These are phyloP conservation scores for Leptobrachium ailaonicum DNA, from an alignment of 2,113 vertebrate genomes.

Conservation along the genomic window DNA sequence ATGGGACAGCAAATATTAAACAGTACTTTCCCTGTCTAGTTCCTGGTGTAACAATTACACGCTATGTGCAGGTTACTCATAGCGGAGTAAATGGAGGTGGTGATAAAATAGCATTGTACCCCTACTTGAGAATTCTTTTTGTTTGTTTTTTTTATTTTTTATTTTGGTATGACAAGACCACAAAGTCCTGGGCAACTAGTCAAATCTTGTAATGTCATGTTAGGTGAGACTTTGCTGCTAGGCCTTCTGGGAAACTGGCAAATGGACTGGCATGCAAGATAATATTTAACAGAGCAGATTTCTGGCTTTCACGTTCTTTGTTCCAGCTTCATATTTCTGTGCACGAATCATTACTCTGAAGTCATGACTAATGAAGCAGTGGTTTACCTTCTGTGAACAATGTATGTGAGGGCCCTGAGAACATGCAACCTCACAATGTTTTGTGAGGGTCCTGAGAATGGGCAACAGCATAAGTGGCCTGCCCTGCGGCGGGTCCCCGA, in stretches of 20 bases:
- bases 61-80: background rate
- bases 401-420: too few species aligned
- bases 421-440: too few species aligned
- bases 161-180: background rate
- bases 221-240: constrained; percentile 55
- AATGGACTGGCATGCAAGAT: constrained; percentile 62
- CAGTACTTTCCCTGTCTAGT: too few species aligned
- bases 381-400: too few species aligned
- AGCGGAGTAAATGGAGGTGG: background rate
- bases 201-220: constrained; percentile 55
- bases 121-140: background rate
- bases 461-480: too few species aligned
- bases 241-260: constrained; percentile 69
- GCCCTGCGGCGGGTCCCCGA: too few species aligned
- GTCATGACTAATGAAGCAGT: too few species aligned
- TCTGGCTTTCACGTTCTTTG: constrained; percentile 69
- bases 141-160: background rate
- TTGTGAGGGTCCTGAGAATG: too few species aligned
- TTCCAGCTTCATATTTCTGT: constrained; percentile 61
- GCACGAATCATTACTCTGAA: too few species aligned
- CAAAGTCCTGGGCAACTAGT: constrained; percentile 60
- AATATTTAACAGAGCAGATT: constrained; percentile 72
- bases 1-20: background rate
- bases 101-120: background rate
- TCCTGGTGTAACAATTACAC: background rate